phyloP scores from a whole-genome alignment of 2,888 invertebrate genomes.

The Agrochola lychnidis region DNA sequence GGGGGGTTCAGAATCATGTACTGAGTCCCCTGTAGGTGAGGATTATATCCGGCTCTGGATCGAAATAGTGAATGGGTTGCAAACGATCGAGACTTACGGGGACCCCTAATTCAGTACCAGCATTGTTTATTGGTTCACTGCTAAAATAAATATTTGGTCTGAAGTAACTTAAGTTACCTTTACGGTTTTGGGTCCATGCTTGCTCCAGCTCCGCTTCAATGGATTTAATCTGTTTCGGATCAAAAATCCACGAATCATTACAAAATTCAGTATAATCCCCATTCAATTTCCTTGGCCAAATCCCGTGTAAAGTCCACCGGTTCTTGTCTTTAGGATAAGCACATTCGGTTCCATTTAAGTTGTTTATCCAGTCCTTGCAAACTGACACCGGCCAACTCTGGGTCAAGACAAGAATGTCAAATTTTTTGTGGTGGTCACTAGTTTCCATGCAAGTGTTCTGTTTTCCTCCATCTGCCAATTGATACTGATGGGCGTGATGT shows the following conservation, averaged over 20 bases:
- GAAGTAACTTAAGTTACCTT: constrained; percentile 73
- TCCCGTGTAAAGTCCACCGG: constrained; percentile 35
- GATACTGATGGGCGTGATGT: neutral
- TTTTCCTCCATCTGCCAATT: neutral
- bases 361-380: constrained; percentile 8
- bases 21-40: neutral
- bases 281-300: constrained; percentile 26
- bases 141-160: neutral
- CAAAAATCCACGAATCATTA: constrained; percentile 18
- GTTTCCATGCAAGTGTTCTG: neutral
- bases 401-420: neutral
- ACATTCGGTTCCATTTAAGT: neutral
- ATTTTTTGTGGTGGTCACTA: neutral
- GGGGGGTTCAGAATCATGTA: too few relatives aligned
- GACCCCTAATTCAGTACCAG: neutral
- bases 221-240: constrained; percentile 11
- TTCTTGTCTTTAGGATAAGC: constrained; percentile 1
- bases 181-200: constrained; percentile 78
- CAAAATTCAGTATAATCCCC: neutral
- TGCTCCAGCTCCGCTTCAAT: neutral
- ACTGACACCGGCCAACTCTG: constrained; percentile 13
- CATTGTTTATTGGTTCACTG: neutral
- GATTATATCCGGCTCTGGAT: neutral
- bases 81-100: neutral
- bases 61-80: neutral